Evolutionary conservation across 2,797 vertebrate genomes (phyloP).

Genomic region (Lepilemur ruficaudatus): DNA sequence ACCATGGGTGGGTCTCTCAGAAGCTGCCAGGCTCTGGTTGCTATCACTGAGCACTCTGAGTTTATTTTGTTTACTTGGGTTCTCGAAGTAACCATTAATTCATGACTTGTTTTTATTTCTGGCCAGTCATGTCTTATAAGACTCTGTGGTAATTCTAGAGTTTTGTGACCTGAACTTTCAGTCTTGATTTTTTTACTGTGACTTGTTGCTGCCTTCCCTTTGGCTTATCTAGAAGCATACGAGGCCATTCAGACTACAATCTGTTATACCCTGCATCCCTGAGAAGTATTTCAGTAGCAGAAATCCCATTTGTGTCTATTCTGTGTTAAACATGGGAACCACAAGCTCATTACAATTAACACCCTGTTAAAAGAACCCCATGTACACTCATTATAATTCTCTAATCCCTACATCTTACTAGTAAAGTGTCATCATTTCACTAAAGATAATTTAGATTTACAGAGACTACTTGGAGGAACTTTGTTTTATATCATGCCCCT

Average conservation of each 20-base stretch:
- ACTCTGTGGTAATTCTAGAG: neutral
- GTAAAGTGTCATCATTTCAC: neutral
- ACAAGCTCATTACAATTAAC: neutral
- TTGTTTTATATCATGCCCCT: neutral
- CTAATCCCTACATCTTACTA: neutral
- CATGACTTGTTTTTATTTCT: neutral
- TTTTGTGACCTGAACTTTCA: neutral
- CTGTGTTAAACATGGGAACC: neutral
- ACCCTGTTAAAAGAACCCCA: neutral
- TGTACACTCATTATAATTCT: neutral
- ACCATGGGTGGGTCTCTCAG: neutral
- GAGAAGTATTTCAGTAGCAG: neutral
- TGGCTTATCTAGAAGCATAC: neutral
- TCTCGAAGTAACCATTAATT: neutral
- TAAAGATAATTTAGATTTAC: neutral
- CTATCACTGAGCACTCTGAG: neutral
- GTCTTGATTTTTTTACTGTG: neutral
- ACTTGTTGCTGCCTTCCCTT: neutral
- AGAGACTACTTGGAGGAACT: neutral
- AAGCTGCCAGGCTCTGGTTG: neutral
- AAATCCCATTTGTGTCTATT: neutral
- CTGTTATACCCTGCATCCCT: neutral
- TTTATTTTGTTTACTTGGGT: neutral
- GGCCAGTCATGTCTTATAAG: neutral
- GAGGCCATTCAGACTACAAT: neutral